Base-by-base conservation (phyloP, 2,888 invertebrate species). In the Eledone cirrhosa region DNA sequence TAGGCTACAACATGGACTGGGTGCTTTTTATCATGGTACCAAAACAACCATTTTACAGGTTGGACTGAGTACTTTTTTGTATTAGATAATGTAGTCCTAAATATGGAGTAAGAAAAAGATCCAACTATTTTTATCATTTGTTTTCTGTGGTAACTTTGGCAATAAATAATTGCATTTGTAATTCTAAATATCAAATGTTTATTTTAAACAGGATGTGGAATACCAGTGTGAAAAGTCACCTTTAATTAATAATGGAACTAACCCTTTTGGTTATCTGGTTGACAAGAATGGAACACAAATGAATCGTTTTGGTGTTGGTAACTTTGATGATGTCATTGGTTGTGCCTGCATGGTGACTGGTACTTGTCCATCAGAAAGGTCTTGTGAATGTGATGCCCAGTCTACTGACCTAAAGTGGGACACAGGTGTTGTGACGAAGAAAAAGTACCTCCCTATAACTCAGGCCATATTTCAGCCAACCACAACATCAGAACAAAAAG, bases 351-450 rank as follows among this genome's bases (percentile, higher is more conserved):
- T 78, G 0, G n/a, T 81, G 11, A 82, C 83, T 16, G 82, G 83
- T 19, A 85, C 86, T 1, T 88, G 88, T 78, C 81, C 82, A 0
- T 80, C 78, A 0, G 83, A 78, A n/a, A 33, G 80, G 7, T 78
- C 78, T 11, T 88, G 88, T 78, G 84, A 85, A 65, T 88, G 88
- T 82, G 87, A 87, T 81, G 82, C 80, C 22, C 78, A 77, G 53
- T 84, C 84, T 0, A 48, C 79, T 1, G 80, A 81, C 80, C 74
- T 77, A 53, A 80, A 79, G 59, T 74, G 78, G 16, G 85, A 85
- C 67, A 78, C 82, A 48, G 88, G 87, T 3, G 80, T 81, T 65
- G 78, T 86, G 69, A 84, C 83, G 0, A 81, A 84, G 24, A 82
- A 79, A 33, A 79, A 81, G 11, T 41, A 74, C 4, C 41, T 88